Conservation (phyloP, 64 coral and sea anemone genomes). For the Montipora cactus region DNA sequence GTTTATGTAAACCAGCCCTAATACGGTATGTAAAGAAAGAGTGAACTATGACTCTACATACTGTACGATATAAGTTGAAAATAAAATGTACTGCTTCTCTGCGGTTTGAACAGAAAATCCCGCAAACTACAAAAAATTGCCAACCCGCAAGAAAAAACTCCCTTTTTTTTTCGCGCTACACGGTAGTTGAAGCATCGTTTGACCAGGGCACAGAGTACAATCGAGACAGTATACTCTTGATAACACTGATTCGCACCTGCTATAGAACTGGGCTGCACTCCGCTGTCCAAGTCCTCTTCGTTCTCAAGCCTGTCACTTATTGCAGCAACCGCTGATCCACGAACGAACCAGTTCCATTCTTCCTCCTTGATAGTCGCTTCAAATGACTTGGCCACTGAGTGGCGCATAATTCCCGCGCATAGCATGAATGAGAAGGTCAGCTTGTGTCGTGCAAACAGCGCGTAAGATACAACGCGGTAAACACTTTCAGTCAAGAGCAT, state of each 20-base stretch:
- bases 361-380: constrained; percentile 48
- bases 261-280: background rate
- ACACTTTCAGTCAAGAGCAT: constrained; percentile 90
- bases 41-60: too few species aligned
- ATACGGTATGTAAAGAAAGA: too few species aligned
- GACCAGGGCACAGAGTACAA: too few species aligned
- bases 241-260: background rate
- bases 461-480: constrained; percentile 91
- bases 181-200: background rate
- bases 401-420: constrained; percentile 83
- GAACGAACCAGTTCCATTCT: constrained; percentile 83
- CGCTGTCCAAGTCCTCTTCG: constrained; percentile 52
- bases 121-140: too few species aligned
- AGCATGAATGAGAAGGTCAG: constrained; percentile 94
- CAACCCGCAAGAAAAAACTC: too few species aligned
- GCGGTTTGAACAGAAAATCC: too few species aligned
- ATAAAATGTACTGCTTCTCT: too few species aligned
- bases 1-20: too few species aligned
- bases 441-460: constrained; percentile 84
- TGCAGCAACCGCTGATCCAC: constrained; percentile 84
- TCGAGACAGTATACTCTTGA: background rate
- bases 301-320: constrained; percentile 81
- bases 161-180: background rate
- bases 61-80: too few species aligned
- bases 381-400: constrained; percentile 19